These are phyloP conservation scores for Chymomyza procnemis DNA, from an alignment of 2,888 invertebrate genomes.

Conservation along the genomic window DNA sequence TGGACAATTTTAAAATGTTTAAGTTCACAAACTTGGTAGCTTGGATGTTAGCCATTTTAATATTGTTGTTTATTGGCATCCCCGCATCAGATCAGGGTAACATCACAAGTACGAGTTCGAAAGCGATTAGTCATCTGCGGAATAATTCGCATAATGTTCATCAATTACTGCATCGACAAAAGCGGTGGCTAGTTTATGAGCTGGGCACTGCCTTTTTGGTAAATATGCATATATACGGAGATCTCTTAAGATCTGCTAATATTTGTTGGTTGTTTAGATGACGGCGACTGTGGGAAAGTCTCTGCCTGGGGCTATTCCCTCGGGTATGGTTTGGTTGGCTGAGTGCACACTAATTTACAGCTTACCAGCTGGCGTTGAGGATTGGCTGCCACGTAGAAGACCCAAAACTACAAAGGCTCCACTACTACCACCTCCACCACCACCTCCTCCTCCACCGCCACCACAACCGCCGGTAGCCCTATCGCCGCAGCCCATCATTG, in stretches of 20 bases:
- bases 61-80: too few relatives aligned
- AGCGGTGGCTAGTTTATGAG: slow-evolving; percentile 58
- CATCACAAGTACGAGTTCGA: neutral
- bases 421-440: slow-evolving; percentile 3
- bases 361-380: slow-evolving; percentile 57
- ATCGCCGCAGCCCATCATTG: slow-evolving; percentile 33
- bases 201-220: too few relatives aligned
- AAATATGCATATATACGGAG: too few relatives aligned
- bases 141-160: neutral
- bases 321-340: slow-evolving; percentile 59
- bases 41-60: too few relatives aligned
- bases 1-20: too few relatives aligned
- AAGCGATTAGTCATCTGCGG: neutral
- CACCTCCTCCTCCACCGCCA: slow-evolving; percentile 11
- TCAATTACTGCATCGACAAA: slow-evolving; percentile 33
- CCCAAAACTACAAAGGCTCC: slow-evolving; percentile 27
- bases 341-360: slow-evolving; percentile 70
- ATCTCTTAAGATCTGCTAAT: too few relatives aligned
- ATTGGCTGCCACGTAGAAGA: slow-evolving; percentile 45
- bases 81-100: too few relatives aligned
- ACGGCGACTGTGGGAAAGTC: too few relatives aligned
- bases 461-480: slow-evolving; percentile 11
- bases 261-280: too few relatives aligned
- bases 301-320: too few relatives aligned
- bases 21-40: too few relatives aligned